Base-by-base conservation (phyloP, 1,140 invertebrate genomes). In the Solenopsis fugax region DNA sequence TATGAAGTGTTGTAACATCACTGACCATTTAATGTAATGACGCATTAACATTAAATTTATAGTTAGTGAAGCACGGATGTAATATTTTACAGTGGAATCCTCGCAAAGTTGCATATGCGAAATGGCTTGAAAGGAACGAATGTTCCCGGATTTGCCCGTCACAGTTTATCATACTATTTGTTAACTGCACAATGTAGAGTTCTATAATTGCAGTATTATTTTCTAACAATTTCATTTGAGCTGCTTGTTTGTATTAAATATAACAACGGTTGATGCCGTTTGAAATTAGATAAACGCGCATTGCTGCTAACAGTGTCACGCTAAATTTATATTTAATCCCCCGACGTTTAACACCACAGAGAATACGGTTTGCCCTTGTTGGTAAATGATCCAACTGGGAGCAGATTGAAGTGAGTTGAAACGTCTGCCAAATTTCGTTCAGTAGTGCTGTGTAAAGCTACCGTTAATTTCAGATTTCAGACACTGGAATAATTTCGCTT, bases 311-410 rank as follows among this genome's bases (percentile, higher is more conserved):
- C 50, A 65, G 2, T 45, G 50, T 16, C 7, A n/a, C 4, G n/a
- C 13, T 54, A 54, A 73, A 58, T 84, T 84, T 84, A 84, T 37
- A n/a, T 24, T 72, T 58, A 58, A 82, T 82, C 67, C 16, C 67
- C 60, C 12, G 54, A 34, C 13, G n/a, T 73, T 4, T 60, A 82
- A 60, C 71, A 48, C 12, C 12, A 13, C 37, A 12, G 37, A 73
- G n/a, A 58, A 82, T 73, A 82, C 45, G 21, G 12, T 50, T 73
- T 7, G 54, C 24, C 50, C 18, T 82, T 60, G 52, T 81, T 56
- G 18, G 21, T 41, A 81, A 81, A 81, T 71, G 24, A 73, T 72
- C 54, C n/a, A 60, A 2, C 48, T 37, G 29, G 54, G 21, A 73
- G 24, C 9, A 50, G 18, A 73, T 75, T 75, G 69, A 84, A 50